Percentiles rank a stretch among this genome's conserved stretches.
Evolutionary conservation across 2,797 vertebrate species (phyloP).

Genomic region (Neostethus bicornis): DNA sequence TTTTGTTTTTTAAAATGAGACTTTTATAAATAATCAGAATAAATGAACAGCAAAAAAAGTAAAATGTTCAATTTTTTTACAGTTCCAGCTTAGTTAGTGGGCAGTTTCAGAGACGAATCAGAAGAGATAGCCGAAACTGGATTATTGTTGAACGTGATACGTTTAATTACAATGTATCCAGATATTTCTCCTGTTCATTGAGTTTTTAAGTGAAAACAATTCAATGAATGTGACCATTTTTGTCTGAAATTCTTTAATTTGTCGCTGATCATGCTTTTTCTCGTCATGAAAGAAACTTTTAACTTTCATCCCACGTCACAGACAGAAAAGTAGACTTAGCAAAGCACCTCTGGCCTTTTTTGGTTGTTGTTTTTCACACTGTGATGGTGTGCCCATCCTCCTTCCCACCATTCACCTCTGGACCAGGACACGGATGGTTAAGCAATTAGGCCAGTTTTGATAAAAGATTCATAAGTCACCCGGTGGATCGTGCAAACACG

Average conservation of each 20-base stretch:
- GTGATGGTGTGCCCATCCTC: conserved; percentile 38
- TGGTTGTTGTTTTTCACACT: conserved; percentile 66
- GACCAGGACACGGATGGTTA: conserved; percentile 76
- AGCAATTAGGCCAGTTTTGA: conserved; percentile 84
- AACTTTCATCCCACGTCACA: too few relatives aligned
- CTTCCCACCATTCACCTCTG: conserved; percentile 48
- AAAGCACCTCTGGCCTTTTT: conserved; percentile 31
- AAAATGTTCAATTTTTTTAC: too few relatives aligned
- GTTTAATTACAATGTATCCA: too few relatives aligned
- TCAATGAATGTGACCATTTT: background rate
- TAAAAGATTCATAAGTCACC: conserved; percentile 81
- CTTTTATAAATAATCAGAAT: too few relatives aligned
- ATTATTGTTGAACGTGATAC: too few relatives aligned
- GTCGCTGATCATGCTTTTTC: background rate
- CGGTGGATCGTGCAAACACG: conserved; percentile 59
- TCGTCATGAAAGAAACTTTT: conserved; percentile 18
- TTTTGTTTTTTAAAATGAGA: too few relatives aligned
- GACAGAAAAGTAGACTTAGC: conserved; percentile 14
- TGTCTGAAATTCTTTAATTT: conserved; percentile 9
- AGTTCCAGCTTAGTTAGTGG: too few relatives aligned
- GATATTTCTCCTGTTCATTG: conserved; percentile 8
- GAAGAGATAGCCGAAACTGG: too few relatives aligned
- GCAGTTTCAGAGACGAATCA: too few relatives aligned
- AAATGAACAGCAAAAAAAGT: too few relatives aligned
- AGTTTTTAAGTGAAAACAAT: background rate